phyloP scores from a whole-genome alignment of 30 jellyfish, hydroid and myxozoan species.

The Aurelia aurita complex sp. Pacific region DNA sequence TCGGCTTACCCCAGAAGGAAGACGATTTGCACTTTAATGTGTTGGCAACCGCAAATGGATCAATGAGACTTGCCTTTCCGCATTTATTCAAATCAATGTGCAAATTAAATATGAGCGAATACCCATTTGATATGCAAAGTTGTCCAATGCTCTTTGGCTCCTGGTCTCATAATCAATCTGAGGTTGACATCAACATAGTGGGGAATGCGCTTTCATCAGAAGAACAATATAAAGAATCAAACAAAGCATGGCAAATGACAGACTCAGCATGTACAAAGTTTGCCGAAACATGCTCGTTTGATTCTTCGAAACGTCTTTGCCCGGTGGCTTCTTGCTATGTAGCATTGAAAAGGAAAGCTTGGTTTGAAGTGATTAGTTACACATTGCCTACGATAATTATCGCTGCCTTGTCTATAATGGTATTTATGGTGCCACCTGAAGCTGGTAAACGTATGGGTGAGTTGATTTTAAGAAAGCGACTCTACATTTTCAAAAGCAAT shows the following conservation, averaged over 20 bases:
- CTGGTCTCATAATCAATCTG: conserved; percentile 69
- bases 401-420: conserved; percentile 72
- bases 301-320: conserved; percentile 15
- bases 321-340: conserved; percentile 31
- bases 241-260: conserved; percentile 61
- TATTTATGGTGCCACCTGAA: conserved; percentile 88
- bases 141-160: conserved; percentile 65
- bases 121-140: conserved; percentile 73
- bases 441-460: conserved; percentile 90
- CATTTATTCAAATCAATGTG: conserved; percentile 64
- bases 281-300: conserved; percentile 20
- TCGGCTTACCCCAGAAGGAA: conserved; percentile 46
- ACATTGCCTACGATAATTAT: conserved; percentile 75
- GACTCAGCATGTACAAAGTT: conserved; percentile 2
- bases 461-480: background rate
- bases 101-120: conserved; percentile 66
- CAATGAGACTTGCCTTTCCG: conserved; percentile 48
- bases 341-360: conserved; percentile 53
- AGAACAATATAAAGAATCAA: background rate
- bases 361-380: conserved; percentile 75
- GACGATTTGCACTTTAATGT: conserved; percentile 76
- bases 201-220: background rate
- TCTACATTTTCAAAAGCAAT: background rate
- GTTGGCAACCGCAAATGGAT: conserved; percentile 45
- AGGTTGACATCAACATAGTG: conserved; percentile 18